Evolutionary conservation across 2,113 vertebrate species (phyloP).

Genomic region (Clarias batrachus): DNA sequence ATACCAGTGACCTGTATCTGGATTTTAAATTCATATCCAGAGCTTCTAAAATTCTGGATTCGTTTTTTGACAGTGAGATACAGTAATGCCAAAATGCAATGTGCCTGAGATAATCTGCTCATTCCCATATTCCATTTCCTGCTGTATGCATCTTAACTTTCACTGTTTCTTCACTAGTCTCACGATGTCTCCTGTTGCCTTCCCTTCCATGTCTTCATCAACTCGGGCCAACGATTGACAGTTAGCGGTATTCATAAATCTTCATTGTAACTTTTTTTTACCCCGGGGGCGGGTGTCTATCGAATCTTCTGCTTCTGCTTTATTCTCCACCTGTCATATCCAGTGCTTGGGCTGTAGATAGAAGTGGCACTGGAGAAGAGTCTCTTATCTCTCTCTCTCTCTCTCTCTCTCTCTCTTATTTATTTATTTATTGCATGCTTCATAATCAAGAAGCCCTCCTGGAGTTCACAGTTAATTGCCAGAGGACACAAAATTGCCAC

Average conservation of each 20-base stretch:
- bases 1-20: not conserved
- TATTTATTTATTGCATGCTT: constrained; percentile 66
- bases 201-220: constrained; percentile 66
- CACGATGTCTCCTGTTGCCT: constrained; percentile 53
- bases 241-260: constrained; percentile 65
- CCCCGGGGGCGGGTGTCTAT: constrained; percentile 58
- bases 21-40: not conserved
- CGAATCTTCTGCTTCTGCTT: constrained; percentile 65
- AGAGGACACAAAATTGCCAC: constrained; percentile 69
- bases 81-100: not conserved
- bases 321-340: constrained; percentile 67
- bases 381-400: constrained; percentile 62
- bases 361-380: constrained; percentile 59
- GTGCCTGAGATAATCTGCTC: not conserved
- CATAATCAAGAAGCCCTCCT: constrained; percentile 68
- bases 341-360: constrained; percentile 63
- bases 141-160: not conserved
- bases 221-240: constrained; percentile 68
- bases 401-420: not conserved
- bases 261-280: constrained; percentile 60
- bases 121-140: not conserved
- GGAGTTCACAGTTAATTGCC: constrained; percentile 72
- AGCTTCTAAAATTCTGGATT: not conserved
- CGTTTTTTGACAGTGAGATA: not conserved
- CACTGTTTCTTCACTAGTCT: not conserved